Percentiles rank a stretch among this genome's conserved stretches.
These are phyloP conservation scores for Allobates femoralis DNA, from an alignment of 2,797 vertebrate genomes.

Conservation along the genomic window DNA sequence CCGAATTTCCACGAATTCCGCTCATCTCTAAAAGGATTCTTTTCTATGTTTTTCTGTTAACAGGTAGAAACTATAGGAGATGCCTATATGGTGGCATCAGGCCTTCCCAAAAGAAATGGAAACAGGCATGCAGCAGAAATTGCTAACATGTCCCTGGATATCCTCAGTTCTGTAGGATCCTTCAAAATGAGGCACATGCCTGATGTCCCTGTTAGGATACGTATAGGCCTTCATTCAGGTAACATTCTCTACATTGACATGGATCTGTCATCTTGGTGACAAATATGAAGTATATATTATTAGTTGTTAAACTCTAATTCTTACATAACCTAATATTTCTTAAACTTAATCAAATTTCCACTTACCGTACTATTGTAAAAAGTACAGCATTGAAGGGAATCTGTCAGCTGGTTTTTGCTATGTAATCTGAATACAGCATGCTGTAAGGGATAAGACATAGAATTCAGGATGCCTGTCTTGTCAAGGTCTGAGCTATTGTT, in stretches of 20 bases:
- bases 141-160: constrained; percentile 87
- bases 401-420: too few relatives aligned
- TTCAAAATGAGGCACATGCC: constrained; percentile 89
- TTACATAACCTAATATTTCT: background rate
- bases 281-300: background rate
- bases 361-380: too few relatives aligned
- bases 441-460: too few relatives aligned
- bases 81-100: constrained; percentile 87
- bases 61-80: constrained; percentile 88
- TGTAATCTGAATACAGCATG: too few relatives aligned
- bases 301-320: background rate
- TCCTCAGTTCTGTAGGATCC: constrained; percentile 84
- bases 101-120: constrained; percentile 83
- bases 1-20: too few relatives aligned
- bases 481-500: too few relatives aligned
- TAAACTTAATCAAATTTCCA: background rate
- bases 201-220: constrained; percentile 83
- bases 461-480: too few relatives aligned
- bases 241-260: constrained; percentile 9
- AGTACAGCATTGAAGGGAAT: too few relatives aligned
- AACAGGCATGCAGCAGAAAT: constrained; percentile 87
- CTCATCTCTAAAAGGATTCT: too few relatives aligned
- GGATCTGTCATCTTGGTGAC: background rate
- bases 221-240: constrained; percentile 87
- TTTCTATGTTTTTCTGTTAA: background rate